Percentiles rank a stretch among this genome's conserved stretches.
Conservation (phyloP, 2,797 vertebrate species). For the Oceanodroma leucorhoa region DNA sequence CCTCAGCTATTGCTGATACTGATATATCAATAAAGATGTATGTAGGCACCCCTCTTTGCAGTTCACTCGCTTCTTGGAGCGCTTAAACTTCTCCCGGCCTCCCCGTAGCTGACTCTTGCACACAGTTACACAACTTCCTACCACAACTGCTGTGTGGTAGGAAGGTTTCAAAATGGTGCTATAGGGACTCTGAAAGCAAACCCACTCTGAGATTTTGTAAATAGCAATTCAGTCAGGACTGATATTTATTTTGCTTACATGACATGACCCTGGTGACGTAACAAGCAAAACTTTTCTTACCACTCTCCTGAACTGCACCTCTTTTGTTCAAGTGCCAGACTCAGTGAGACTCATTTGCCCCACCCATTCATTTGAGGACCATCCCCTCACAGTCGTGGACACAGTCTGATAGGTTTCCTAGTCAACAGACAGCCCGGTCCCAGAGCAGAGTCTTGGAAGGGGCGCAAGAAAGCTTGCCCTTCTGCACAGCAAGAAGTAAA, state of each 20-base stretch:
- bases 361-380: neutral
- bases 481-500: neutral
- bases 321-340: neutral
- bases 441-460: neutral
- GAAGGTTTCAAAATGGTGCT: neutral
- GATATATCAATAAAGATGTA: neutral
- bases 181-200: neutral
- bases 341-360: neutral
- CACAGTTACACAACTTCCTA: conserved; percentile 19
- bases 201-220: neutral
- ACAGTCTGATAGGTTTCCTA: neutral
- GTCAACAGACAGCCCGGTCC: neutral
- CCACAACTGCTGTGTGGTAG: neutral
- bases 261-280: neutral
- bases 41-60: neutral
- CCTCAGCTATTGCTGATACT: neutral
- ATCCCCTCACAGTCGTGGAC: neutral
- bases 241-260: neutral
- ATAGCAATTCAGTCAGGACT: neutral
- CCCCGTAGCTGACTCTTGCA: neutral
- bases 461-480: neutral
- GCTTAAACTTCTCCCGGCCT: neutral
- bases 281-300: neutral
- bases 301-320: neutral
- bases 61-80: neutral